Conservation (phyloP, 2,797 vertebrate genomes). For the Argyrosomus regius region DNA sequence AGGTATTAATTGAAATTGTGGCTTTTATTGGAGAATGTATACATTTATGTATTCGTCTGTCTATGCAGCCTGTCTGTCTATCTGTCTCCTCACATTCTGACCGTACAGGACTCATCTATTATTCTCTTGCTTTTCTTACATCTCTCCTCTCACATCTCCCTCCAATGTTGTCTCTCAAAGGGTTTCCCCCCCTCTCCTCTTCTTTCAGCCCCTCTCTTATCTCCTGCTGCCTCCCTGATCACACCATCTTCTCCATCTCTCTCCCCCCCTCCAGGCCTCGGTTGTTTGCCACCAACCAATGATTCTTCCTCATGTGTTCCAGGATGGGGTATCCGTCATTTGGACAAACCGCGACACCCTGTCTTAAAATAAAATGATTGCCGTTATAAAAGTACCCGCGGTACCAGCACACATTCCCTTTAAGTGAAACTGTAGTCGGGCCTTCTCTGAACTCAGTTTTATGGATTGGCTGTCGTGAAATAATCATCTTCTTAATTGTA, state of each 20-base stretch:
- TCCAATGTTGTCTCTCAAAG: neutral
- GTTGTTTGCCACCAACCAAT: neutral
- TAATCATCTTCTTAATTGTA: neutral
- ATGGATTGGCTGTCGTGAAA: neutral
- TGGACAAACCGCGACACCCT: neutral
- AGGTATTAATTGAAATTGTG: no score
- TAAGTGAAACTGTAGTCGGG: neutral
- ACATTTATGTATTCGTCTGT: neutral
- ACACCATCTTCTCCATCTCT: neutral
- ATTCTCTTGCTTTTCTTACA: slow-evolving; percentile 8
- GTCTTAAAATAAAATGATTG: slow-evolving; percentile 5
- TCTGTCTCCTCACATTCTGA: neutral
- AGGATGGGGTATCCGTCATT: neutral
- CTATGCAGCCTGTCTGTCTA: neutral
- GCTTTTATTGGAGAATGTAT: neutral
- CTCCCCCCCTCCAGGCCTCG: no score
- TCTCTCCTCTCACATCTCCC: neutral
- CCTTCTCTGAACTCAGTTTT: no score
- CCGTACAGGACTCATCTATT: slow-evolving; percentile 7
- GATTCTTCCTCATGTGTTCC: neutral
- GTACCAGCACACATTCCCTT: neutral
- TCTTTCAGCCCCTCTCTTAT: neutral
- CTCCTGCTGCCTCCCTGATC: neutral
- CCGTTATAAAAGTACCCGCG: neutral
- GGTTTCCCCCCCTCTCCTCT: neutral